Conservation (phyloP, 1,140 invertebrate species). For the Micrasema longulum region DNA sequence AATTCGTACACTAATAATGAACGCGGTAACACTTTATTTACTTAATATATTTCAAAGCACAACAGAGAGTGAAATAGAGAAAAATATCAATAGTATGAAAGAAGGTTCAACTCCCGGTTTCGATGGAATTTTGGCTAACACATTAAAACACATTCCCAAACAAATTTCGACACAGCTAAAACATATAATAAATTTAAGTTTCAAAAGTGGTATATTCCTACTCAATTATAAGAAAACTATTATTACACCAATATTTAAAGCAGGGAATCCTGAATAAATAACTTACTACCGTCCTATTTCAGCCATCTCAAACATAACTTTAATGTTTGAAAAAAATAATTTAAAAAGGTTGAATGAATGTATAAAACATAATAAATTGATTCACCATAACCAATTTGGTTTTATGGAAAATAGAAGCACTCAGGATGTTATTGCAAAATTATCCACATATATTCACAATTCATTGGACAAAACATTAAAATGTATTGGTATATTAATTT, state of each 20-base stretch:
- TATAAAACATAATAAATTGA: background rate
- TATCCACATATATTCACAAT: background rate
- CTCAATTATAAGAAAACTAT: background rate
- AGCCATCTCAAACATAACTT: background rate
- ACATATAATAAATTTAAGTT: background rate
- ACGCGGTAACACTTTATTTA: too few relatives aligned
- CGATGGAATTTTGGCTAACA: too few relatives aligned
- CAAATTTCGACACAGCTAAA: too few relatives aligned
- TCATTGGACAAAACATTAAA: background rate
- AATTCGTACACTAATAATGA: too few relatives aligned
- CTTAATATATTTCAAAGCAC: background rate
- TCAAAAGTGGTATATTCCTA: background rate
- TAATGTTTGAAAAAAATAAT: background rate
- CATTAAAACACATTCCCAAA: too few relatives aligned
- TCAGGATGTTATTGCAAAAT: background rate
- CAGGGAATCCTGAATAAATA: background rate
- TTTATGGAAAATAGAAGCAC: conserved; percentile 8
- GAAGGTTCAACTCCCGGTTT: too few relatives aligned
- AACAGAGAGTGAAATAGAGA: background rate
- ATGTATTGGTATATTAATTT: background rate
- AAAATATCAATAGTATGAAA: too few relatives aligned
- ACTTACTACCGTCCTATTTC: background rate
- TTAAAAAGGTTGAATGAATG: conserved; percentile 1
- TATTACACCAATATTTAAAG: conserved; percentile 3
- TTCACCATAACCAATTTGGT: conserved; percentile 6